Evolutionary conservation across 2,888 invertebrate genomes (phyloP), one percentile per base, ranked within the genome.

Genomic region (Hirtodrosophila confusa): DNA sequence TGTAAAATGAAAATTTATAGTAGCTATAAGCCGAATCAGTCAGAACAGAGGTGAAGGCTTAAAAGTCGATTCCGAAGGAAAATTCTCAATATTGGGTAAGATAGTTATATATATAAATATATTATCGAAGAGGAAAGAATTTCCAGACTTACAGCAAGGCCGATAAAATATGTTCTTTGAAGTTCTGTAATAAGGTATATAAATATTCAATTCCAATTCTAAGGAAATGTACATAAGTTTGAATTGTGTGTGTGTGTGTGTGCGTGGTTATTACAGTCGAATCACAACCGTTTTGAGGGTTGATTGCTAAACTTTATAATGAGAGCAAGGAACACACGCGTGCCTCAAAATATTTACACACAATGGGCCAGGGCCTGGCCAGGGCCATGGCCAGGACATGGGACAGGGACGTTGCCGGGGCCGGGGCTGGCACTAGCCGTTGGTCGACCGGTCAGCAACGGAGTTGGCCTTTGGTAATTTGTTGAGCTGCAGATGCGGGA

Each of bases 311-410:
- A 78, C 76, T 74, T 73, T 69, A 80, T 86, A 86, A 86, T 84
- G 85, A 84, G 87, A 86, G 87, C 84, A 76, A 75, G 86, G 61
- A 86, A 76, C 78, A 85, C 79, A 84, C 84, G 82, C 87, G 77
- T 87, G 88, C 87, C 86, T 88, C 87, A 88, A 82, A 88, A 88
- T 88, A 88, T 88, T 88, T 88, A 88, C 82, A 88, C 84, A 88
- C 84, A 87, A 83, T 69, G 84, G 78, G 68, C 80, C 75, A 60
- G 54, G 84, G 64, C 60, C 62, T 48, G 35, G 44, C 47, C 43
- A 31, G 9, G 31, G 9, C 31, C 31, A 31, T 55, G 24, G 17
- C 37, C 29, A 5, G 12, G 54, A 8, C 17, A 17, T 17, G 17
- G 17, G 17, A 17, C 17, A 17, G 17, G 17, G 17, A 17, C 17